Conservation (phyloP, 2,797 vertebrate species). For the Gambusia yucatana region DNA sequence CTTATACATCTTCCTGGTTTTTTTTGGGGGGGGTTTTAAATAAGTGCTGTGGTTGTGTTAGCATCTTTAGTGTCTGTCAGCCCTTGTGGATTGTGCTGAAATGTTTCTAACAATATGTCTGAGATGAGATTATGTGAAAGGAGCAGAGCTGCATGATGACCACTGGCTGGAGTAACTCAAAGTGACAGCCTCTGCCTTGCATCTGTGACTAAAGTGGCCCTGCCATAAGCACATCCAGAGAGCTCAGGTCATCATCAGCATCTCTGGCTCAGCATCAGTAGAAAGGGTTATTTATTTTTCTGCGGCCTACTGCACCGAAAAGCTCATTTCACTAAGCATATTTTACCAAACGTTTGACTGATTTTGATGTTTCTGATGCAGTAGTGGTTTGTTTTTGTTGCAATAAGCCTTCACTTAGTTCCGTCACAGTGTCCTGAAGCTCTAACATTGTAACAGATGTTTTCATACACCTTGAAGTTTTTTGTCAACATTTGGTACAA, state of each 20-base stretch:
- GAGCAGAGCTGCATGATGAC: constrained; percentile 32
- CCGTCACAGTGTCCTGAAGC: neutral
- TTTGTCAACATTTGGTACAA: neutral
- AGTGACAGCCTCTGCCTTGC: constrained; percentile 55
- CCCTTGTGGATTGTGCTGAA: neutral
- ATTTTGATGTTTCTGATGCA: neutral
- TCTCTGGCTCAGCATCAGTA: constrained; percentile 31
- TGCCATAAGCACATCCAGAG: constrained; percentile 36
- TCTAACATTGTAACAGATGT: neutral
- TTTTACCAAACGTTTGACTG: neutral
- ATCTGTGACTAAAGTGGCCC: constrained; percentile 37
- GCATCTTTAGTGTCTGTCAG: neutral
- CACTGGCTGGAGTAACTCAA: constrained; percentile 35
- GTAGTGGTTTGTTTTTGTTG: neutral
- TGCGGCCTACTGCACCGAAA: constrained; percentile 26
- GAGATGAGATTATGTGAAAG: neutral
- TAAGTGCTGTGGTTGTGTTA: neutral
- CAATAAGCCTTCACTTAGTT: neutral
- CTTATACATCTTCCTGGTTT: no score
- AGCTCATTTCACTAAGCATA: constrained; percentile 6
- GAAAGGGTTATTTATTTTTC: constrained; percentile 52
- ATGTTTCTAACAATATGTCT: neutral
- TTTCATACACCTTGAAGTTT: neutral
- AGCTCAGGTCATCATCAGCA: constrained; percentile 18
- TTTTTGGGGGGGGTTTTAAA: neutral